Evolutionary conservation across 1,140 invertebrate species (phyloP), one percentile per base, ranked within the genome.

Genomic region (Drosophila truncata): DNA sequence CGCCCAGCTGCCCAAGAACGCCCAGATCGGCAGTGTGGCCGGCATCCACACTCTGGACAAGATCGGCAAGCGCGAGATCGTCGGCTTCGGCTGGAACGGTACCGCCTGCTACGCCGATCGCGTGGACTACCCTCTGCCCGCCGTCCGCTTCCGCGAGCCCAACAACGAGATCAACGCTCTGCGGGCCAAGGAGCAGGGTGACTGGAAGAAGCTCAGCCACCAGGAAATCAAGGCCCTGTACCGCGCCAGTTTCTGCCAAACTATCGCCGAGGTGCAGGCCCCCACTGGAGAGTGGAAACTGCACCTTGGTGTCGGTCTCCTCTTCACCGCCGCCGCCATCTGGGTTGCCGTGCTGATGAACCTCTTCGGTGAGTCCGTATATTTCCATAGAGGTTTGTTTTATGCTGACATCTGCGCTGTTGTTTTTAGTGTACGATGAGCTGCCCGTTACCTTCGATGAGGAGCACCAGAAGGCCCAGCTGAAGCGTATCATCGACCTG

Each of bases 161-260:
- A 95, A 93, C 52, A 93, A 95, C 55, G 95, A 95, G 77, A 93
- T 95, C 67, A 93, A 94, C 92, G 95, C 95, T 35, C 93, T 99
- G 44, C 95, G 95, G 71, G 95, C 98, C 88, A 99, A 99, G 92
- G 98, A 99, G 93, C 97, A 97, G 93, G 97, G 97, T 35, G 98
- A 99, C 92, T 99, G 99, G 99, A 97, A 96, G 75, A 97, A 97
- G 77, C 92, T 99, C 8, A 95, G 96, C 7, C 86, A 97, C 0
- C 97, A 98, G 80, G 98, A 99, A 84, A 99, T 99, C 93, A 99
- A 99, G 94, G 94, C 95, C 1, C 93, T 99, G 16, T 99, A 99
- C 94, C 95, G 98, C 83, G 95, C 96, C 2, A 98, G 96, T 71
- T 99, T 98, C 93, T 96, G 98, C 90, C 96, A 98, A 92, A 99